phyloP scores from a whole-genome alignment of 2,797 vertebrate species.

The Myripristis murdjan region DNA sequence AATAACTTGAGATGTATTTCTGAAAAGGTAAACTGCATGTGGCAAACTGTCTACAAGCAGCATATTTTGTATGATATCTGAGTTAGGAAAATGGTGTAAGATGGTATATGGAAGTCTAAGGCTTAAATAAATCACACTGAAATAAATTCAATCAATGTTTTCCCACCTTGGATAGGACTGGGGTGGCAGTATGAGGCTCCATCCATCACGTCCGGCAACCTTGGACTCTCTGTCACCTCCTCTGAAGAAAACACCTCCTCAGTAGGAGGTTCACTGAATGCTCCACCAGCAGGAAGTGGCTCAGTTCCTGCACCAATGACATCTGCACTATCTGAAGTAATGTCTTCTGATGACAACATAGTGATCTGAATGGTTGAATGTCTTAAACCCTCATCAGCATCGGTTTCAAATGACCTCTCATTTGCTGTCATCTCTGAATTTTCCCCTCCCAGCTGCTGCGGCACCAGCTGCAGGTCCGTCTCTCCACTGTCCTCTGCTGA shows the following conservation, averaged over 20 bases:
- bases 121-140: slow-evolving; percentile 44
- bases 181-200: slow-evolving; percentile 27
- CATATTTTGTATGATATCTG: background rate
- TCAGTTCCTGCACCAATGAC: slow-evolving; percentile 12
- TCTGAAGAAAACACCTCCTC: background rate
- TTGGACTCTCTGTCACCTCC: slow-evolving; percentile 4
- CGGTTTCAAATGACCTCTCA: slow-evolving; percentile 29
- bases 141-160: slow-evolving; percentile 50
- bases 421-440: slow-evolving; percentile 27
- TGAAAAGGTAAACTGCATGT: no score
- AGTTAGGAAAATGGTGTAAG: slow-evolving; percentile 57
- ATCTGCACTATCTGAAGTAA: slow-evolving; percentile 2
- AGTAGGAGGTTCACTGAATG: background rate
- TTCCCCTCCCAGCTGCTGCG: slow-evolving; percentile 27
- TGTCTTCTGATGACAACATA: slow-evolving; percentile 8
- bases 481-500: slow-evolving; percentile 21
- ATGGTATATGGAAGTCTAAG: slow-evolving; percentile 58
- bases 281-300: slow-evolving; percentile 4
- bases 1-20: no score
- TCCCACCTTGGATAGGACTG: slow-evolving; percentile 61
- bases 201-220: slow-evolving; percentile 29
- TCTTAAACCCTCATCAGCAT: slow-evolving; percentile 22
- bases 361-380: slow-evolving; percentile 18
- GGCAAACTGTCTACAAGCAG: no score
- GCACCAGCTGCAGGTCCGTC: slow-evolving; percentile 2